These are phyloP conservation scores for Drosophila gunungcola DNA, from an alignment of 1,140 invertebrate species.

Conservation along the genomic window DNA sequence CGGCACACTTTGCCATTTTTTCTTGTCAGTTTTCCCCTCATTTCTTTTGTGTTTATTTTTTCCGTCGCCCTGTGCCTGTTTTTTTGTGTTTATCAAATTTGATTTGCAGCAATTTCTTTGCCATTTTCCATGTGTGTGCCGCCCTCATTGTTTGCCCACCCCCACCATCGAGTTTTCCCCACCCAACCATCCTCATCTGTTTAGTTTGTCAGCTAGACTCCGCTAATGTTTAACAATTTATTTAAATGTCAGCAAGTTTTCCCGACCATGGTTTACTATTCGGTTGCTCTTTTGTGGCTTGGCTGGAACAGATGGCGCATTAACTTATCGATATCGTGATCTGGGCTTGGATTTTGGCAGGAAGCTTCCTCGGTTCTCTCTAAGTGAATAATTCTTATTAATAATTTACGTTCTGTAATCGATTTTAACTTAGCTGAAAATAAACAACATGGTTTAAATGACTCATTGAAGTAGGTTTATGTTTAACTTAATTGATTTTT, in stretches of 20 bases:
- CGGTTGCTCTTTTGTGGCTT: conserved; percentile 22
- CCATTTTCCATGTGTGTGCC: conserved; percentile 74
- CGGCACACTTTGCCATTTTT: conserved; percentile 82
- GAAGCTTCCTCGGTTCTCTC: background rate
- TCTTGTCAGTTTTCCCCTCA: conserved; percentile 75
- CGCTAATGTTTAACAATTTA: conserved; percentile 76
- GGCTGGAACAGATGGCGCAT: conserved; percentile 28
- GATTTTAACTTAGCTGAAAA: background rate
- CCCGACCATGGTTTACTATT: conserved; percentile 36
- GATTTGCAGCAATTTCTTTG: conserved; percentile 80
- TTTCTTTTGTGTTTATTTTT: conserved; percentile 53
- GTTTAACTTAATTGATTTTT: background rate
- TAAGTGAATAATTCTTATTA: conserved; percentile 1
- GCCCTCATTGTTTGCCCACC: conserved; percentile 49
- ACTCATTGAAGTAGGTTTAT: background rate
- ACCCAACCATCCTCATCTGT: conserved; percentile 42
- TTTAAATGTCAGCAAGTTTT: conserved; percentile 79
- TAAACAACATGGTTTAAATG: background rate
- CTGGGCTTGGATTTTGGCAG: background rate
- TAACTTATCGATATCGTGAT: conserved; percentile 47
- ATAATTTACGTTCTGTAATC: background rate
- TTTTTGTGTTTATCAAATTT: conserved; percentile 81
- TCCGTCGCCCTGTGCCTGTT: conserved; percentile 32
- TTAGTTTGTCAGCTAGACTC: conserved; percentile 65
- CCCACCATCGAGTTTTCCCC: conserved; percentile 1